Evolutionary conservation across 92 coral and sea anemone species (phyloP).

Genomic region (Pocillopora meandrina): DNA sequence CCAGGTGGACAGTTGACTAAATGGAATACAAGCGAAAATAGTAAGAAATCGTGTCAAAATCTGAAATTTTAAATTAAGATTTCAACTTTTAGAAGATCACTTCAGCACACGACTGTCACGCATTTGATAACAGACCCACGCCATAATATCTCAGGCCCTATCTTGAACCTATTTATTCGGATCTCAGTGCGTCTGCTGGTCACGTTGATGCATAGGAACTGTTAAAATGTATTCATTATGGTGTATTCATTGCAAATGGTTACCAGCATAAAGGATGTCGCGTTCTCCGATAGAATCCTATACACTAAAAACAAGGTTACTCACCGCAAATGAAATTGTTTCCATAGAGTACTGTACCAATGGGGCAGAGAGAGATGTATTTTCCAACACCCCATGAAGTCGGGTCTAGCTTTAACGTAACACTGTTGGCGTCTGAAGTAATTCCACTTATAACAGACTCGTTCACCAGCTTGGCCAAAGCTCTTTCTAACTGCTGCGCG

Average conservation of each 20-base stretch:
- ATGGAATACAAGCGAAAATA: background rate
- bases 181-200: too few relatives aligned
- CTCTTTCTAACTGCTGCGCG: conserved; percentile 43
- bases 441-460: conserved; percentile 42
- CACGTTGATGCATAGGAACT: too few relatives aligned
- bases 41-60: background rate
- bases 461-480: conserved; percentile 52
- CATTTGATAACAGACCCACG: too few relatives aligned
- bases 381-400: conserved; percentile 52
- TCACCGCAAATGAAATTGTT: conserved; percentile 75
- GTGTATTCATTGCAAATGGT: too few relatives aligned
- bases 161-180: too few relatives aligned
- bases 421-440: conserved; percentile 14
- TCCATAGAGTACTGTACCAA: conserved; percentile 37
- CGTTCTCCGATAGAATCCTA: background rate
- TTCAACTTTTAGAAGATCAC: too few relatives aligned
- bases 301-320: conserved; percentile 1
- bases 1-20: conserved; percentile 45
- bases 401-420: conserved; percentile 32
- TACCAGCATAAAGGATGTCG: background rate
- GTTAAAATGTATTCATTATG: too few relatives aligned
- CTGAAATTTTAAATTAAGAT: background rate
- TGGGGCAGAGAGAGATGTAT: conserved; percentile 50
- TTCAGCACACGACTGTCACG: too few relatives aligned
- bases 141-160: too few relatives aligned